Percentiles rank a stretch among this genome's conserved stretches.
Conservation (phyloP, 1,140 invertebrate species). For the Proctacanthus coquilletti region DNA sequence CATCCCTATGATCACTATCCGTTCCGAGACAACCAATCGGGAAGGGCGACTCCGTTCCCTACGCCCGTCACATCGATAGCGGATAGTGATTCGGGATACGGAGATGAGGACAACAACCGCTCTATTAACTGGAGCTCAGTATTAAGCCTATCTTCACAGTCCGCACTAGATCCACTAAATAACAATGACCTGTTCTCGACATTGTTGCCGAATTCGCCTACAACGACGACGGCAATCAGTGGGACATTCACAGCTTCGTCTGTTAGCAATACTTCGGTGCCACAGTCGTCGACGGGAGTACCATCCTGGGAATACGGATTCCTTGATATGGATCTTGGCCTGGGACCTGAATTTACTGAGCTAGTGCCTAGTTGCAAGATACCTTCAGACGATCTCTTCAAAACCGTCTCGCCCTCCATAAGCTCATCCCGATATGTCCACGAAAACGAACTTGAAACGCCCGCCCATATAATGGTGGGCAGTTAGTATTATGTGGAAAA, state of each 20-base stretch:
- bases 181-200: slow-evolving; percentile 52
- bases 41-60: slow-evolving; percentile 46
- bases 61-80: slow-evolving; percentile 22
- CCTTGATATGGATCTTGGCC: slow-evolving; percentile 36
- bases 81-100: slow-evolving; percentile 58
- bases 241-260: slow-evolving; percentile 24
- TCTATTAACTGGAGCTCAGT: slow-evolving; percentile 84
- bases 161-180: slow-evolving; percentile 66
- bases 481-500: slow-evolving; percentile 30
- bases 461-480: slow-evolving; percentile 29
- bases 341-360: slow-evolving; percentile 38
- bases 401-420: slow-evolving; percentile 18
- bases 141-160: slow-evolving; percentile 66
- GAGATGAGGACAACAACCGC: slow-evolving; percentile 56
- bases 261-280: slow-evolving; percentile 11
- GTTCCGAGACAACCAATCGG: slow-evolving; percentile 31
- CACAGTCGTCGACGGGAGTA: slow-evolving; percentile 15
- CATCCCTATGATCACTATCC: slow-evolving; percentile 37
- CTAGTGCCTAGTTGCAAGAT: slow-evolving; percentile 41
- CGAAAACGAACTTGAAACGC: slow-evolving; percentile 27
- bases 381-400: slow-evolving; percentile 51
- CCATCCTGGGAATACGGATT: slow-evolving; percentile 29
- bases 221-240: slow-evolving; percentile 14
- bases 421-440: slow-evolving; percentile 15
- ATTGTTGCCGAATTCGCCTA: slow-evolving; percentile 17